Evolutionary conservation across 2,888 invertebrate species (phyloP).

Genomic region (Dryocosmus kuriphilus): DNA sequence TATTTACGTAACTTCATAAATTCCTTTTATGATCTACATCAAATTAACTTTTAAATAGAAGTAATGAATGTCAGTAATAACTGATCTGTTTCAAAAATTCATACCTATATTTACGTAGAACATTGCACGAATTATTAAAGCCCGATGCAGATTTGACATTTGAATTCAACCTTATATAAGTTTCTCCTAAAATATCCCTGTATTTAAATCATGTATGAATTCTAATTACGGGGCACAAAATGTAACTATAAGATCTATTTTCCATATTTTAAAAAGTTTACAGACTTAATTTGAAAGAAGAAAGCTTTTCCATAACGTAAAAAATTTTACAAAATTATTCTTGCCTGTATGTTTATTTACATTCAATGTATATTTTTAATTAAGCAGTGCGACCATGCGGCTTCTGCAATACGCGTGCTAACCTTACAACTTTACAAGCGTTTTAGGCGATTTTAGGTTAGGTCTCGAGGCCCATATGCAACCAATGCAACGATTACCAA

Average conservation of each 20-base stretch:
- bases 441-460: constrained; percentile 38
- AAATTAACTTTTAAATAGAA: no score
- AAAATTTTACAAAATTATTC: background rate
- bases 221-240: background rate
- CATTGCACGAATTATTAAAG: no score
- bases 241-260: background rate
- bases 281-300: background rate
- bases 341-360: background rate
- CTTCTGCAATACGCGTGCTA: background rate
- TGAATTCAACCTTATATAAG: no score
- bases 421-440: constrained; percentile 30
- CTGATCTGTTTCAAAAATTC: no score
- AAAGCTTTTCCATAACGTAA: background rate
- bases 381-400: background rate
- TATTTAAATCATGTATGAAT: background rate
- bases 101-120: no score
- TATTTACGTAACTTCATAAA: no score
- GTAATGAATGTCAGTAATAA: no score
- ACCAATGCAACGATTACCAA: constrained; percentile 27
- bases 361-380: constrained; percentile 1
- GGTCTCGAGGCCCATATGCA: no score
- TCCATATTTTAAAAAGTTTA: background rate
- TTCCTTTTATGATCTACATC: no score
- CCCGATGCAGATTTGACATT: no score
- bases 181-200: no score